Evolutionary conservation across 1,140 invertebrate species (phyloP), one percentile per base, ranked within the genome.

Genomic region (Laodelphax striatellus): DNA sequence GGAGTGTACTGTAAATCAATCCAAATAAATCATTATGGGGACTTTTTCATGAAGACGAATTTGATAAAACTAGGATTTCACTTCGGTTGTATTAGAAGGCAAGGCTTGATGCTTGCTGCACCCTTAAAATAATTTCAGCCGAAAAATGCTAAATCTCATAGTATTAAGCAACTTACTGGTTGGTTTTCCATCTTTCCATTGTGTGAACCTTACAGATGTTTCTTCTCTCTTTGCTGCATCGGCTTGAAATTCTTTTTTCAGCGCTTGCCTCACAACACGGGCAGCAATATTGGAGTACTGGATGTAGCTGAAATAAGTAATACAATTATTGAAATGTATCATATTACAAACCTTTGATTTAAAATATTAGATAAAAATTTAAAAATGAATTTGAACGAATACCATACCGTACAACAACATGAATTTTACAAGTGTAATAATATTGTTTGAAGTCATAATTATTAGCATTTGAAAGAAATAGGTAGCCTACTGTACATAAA

Each of bases 251-350:
- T 92, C 85, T 0, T 79, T 67, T 73, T 92, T 94, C 59, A 96
- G 71, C 17, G 88, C 81, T 69, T 84, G 77, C 22, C 92, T 79
- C 50, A 94, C 75, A 38, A 92, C 73, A 70, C 79, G 84, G 11
- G 92, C 91, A 68, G 90, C 89, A 70, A 94, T 91, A 70, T 86
- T 88, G 24, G 92, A 94, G 71, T 92, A 96, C 75, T 91, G 90
- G 73, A 95, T 88, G 76, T 96, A 96, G 78, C 91, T 95, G 70
- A 64, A 78, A 42, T 52, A 52, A 46, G n/a, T 52, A 38, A 38
- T 2, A 38, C 10, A 31, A 5, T 5, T 31, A 9, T 31, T 31
- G 9, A 4, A 4, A 9, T 5, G 9, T 31, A 9, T 31, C 28
- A 5, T 31, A 31, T 31, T 4, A 31, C 8, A 5, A 31, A 22